Percentiles rank a stretch among this genome's conserved stretches.
phyloP scores from a whole-genome alignment of 2,113 vertebrate species.

The Crypturellus undulatus region DNA sequence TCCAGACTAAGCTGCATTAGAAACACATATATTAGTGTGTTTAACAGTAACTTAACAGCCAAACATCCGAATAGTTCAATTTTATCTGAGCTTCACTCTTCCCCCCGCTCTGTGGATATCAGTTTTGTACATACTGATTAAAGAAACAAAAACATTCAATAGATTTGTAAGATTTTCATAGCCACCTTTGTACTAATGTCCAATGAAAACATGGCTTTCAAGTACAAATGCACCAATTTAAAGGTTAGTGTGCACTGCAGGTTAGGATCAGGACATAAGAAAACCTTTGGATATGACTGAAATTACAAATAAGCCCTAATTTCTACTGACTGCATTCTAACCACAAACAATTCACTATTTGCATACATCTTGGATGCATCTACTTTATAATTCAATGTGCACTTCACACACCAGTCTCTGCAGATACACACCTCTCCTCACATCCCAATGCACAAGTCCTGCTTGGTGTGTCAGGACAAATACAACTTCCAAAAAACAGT shows the following conservation, averaged over 20 bases:
- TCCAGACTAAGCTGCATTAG: background rate
- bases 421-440: background rate
- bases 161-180: background rate
- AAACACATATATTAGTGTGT: background rate
- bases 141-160: background rate
- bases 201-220: background rate
- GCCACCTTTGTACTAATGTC: background rate
- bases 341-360: background rate
- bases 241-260: background rate
- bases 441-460: background rate
- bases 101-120: background rate
- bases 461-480: fast-evolving
- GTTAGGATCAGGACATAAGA: background rate
- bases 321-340: background rate
- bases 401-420: fast-evolving
- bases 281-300: background rate
- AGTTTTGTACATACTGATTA: background rate
- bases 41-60: background rate
- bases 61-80: background rate
- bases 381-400: too few species aligned
- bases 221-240: slow-evolving; percentile 20
- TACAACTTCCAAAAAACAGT: background rate
- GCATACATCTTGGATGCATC: background rate
- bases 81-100: background rate
- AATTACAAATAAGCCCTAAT: background rate